Conservation (phyloP, 2,797 vertebrate genomes). For the Pyrocephalus nanus region DNA sequence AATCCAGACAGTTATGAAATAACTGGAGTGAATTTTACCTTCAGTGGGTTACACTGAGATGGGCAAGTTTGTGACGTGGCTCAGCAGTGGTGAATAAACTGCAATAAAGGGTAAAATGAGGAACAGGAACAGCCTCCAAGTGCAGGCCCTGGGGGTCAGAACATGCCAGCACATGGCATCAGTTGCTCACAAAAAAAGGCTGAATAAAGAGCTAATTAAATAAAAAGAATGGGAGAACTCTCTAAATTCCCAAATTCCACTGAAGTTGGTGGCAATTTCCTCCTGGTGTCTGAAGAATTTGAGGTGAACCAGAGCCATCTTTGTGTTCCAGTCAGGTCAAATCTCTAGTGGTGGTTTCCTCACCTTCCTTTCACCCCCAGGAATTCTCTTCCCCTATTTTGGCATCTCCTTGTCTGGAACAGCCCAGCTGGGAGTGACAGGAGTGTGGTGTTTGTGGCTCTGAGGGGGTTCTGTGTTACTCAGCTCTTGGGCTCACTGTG, state of each 20-base stretch:
- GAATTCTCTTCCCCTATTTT: background rate
- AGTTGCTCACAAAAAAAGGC: background rate
- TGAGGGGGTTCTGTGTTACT: slow-evolving; percentile 2
- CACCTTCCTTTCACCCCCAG: background rate
- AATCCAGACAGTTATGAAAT: background rate
- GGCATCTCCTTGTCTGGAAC: background rate
- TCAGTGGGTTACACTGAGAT: background rate
- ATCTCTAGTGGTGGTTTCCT: background rate
- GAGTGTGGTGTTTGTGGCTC: background rate
- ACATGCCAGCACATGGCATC: background rate
- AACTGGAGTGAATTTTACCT: background rate
- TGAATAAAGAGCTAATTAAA: background rate
- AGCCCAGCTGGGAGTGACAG: background rate
- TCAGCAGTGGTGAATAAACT: slow-evolving; percentile 40
- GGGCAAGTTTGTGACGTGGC: background rate
- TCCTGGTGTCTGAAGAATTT: background rate
- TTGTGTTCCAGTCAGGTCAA: background rate
- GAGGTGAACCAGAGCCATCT: background rate
- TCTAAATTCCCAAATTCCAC: background rate
- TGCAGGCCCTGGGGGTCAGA: background rate
- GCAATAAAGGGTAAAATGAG: background rate
- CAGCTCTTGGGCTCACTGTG: slow-evolving; percentile 63
- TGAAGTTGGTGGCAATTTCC: background rate
- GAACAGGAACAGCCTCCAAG: background rate
- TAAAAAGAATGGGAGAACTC: background rate